A percentile compares a stretch with the other conserved stretches of the same genome.
Conservation (phyloP, 2,113 vertebrate species). For the Semnopithecus entellus region DNA sequence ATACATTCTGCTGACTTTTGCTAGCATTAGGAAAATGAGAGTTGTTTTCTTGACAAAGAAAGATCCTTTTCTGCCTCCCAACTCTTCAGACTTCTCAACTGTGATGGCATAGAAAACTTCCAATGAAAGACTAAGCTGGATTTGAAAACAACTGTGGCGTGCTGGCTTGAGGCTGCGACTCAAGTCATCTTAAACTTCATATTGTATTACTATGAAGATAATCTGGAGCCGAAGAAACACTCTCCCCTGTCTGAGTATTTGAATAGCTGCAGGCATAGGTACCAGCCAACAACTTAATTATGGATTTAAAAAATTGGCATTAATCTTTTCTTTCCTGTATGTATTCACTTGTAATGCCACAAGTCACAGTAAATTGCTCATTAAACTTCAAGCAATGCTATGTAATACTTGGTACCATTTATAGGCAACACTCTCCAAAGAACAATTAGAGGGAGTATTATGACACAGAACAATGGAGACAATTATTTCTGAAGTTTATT, state of each 20-base stretch:
- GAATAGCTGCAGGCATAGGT: constrained; percentile 46
- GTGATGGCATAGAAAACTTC: background rate
- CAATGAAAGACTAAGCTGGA: background rate
- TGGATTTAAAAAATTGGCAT: constrained; percentile 67
- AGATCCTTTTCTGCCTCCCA: background rate
- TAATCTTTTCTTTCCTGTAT: constrained; percentile 74
- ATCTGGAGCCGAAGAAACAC: background rate
- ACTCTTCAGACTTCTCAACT: background rate
- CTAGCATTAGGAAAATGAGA: constrained; percentile 4
- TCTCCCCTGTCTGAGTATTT: constrained; percentile 46
- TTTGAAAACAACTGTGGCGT: background rate
- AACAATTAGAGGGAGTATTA: constrained; percentile 87
- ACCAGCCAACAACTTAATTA: constrained; percentile 76
- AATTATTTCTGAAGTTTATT: constrained; percentile 92
- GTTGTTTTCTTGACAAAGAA: constrained; percentile 28
- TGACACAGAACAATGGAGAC: constrained; percentile 89
- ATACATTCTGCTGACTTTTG: background rate
- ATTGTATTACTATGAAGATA: constrained; percentile 28
- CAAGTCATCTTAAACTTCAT: background rate
- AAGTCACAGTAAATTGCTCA: constrained; percentile 85
- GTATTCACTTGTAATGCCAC: constrained; percentile 70
- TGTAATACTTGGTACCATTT: constrained; percentile 84
- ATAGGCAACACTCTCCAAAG: constrained; percentile 85
- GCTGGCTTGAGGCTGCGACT: background rate
- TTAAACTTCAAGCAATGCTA: constrained; percentile 83